A percentile compares a stretch with the other conserved stretches of the same genome.
Evolutionary conservation across 2,113 vertebrate genomes (phyloP).

Genomic region (Aegotheles bennettii): DNA sequence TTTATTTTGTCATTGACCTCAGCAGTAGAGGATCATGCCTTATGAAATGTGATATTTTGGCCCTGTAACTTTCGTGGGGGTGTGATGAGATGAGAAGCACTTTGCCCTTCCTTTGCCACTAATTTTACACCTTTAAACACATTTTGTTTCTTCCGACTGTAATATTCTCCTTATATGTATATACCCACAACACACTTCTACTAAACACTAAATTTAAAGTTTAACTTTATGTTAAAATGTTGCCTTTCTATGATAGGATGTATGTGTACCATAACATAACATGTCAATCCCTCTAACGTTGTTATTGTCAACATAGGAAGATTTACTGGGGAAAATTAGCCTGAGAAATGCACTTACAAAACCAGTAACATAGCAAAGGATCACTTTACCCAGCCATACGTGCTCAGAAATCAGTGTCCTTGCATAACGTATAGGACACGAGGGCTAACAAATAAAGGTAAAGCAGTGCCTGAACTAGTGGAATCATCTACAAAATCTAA

Average conservation of each 20-base stretch:
- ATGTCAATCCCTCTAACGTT: no score
- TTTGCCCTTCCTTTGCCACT: background rate
- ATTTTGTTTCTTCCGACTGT: background rate
- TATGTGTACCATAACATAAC: background rate
- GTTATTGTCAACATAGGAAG: background rate
- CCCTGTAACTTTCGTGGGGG: background rate
- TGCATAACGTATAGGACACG: fast-evolving
- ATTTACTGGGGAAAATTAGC: background rate
- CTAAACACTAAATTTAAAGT: background rate
- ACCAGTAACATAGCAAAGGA: background rate
- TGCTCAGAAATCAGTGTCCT: background rate
- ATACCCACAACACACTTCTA: background rate
- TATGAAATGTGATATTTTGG: background rate
- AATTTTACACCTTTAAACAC: background rate
- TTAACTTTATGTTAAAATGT: background rate
- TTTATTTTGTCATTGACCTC: background rate
- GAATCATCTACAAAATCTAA: background rate
- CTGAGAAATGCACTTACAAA: background rate
- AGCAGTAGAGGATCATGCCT: background rate
- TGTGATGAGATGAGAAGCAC: background rate
- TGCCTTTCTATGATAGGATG: background rate
- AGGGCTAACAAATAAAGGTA: background rate
- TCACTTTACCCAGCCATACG: background rate
- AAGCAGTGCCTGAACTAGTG: background rate
- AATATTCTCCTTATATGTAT: background rate